Conservation (phyloP, 2,797 vertebrate species). For the Amblyraja radiata region DNA sequence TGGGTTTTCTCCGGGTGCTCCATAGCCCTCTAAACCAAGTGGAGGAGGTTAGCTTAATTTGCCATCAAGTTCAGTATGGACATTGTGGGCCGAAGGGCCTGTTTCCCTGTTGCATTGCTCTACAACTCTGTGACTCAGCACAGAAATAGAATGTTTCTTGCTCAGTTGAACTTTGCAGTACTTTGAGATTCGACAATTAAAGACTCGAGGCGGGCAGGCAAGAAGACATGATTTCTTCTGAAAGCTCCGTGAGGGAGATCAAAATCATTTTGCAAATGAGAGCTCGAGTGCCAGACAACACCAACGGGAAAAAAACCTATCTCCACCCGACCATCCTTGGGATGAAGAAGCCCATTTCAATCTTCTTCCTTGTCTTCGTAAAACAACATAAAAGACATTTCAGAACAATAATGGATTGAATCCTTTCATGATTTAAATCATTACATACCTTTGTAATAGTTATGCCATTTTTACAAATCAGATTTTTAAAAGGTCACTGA, state of each 20-base stretch:
- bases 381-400: background rate
- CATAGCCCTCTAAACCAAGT: too few relatives aligned
- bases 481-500: background rate
- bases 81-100: too few relatives aligned
- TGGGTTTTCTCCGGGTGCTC: too few relatives aligned
- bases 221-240: constrained; percentile 19
- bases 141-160: background rate
- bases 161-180: background rate
- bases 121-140: too few relatives aligned
- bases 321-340: background rate
- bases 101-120: too few relatives aligned
- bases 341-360: background rate
- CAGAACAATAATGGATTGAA: background rate
- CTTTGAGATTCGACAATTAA: background rate
- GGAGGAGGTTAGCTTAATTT: too few relatives aligned
- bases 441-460: background rate
- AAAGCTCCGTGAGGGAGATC: constrained; percentile 1
- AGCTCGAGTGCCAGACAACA: background rate
- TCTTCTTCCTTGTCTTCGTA: background rate
- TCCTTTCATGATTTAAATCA: background rate
- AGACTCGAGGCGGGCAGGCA: background rate
- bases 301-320: background rate
- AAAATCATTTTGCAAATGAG: background rate
- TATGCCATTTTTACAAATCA: background rate
- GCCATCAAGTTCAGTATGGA: too few relatives aligned